Evolutionary conservation across 2,888 invertebrate species (phyloP), one percentile per base, ranked within the genome.

Genomic region (Pycnomerus fuliginosus): DNA sequence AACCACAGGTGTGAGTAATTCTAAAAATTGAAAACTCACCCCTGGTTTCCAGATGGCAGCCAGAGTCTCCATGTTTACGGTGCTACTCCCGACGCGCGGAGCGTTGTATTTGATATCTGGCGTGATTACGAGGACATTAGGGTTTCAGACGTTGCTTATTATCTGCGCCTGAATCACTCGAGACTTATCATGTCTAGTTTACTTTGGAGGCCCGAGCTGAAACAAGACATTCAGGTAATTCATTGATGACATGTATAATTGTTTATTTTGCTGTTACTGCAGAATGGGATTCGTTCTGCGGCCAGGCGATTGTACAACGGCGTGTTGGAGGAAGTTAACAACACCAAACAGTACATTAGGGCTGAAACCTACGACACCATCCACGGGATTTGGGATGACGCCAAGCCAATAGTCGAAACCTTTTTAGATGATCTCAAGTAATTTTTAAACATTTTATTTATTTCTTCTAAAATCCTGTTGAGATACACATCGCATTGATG

Each of bases 121-220:
- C 78, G 90, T 23, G 83, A 88, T 56, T 90, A 85, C 61, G 88
- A 90, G 51, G 88, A 90, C 67, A 82, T 87, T 55, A 78, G 80
- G 1, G 80, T 90, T 25, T 82, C 85, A 2, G 91, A 91, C 69
- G 72, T 90, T 13, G 80, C 84, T 2, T 90, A 88, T 13, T 90
- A 86, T 67, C 73, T 90, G 29, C 80, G 85, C 15, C 78, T 92
- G 54, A 92, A 92, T 72, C 90, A 91, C 65, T 91, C 91, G 0
- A 77, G 90, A 22, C 74, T 91, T 1, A 75, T 92, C 8, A 88
- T 88, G 1, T 88, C 90, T 45, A 82, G 80, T n/a, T 73, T 90
- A 13, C 76, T 80, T 44, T 92, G 91, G 91, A 77, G 90, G 13
- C 88, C 90, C 0, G 80, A 85, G 52, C 80, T 90, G 14, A 83